Base-by-base conservation (phyloP, 2,797 vertebrate species). In the Florisuga fusca region DNA sequence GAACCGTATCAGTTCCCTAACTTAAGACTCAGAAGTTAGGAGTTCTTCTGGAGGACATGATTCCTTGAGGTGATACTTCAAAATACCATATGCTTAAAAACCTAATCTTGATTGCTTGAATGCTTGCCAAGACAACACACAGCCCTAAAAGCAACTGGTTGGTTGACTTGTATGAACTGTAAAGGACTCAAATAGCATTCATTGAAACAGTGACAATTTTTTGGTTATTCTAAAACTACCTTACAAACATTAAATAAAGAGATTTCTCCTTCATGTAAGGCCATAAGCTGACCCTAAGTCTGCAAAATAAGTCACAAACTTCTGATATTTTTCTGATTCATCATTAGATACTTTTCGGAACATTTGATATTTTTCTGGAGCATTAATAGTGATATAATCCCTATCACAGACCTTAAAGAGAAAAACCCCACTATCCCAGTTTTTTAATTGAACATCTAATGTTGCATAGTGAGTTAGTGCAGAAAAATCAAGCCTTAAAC, bases 361-460 rank as follows among this genome's bases (percentile, higher is more conserved):
- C 19, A 87, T 33, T 14, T 54, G 41, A 92, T 87, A 87, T 53
- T 95, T 86, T 93, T 90, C 71, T 90, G 68, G 94, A 84, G 75
- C 67, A 94, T 82, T 93, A 88, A 88, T 91, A 80, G 77, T 71
- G 72, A 87, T 11, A 57, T 33, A 55, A 94, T 94, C 58, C 23
- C 26, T 67, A 67, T 63, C 12, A 59, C 48, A 90, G 53, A 79
- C 67, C 84, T 91, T 74, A 62, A 90, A 92, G 73, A 75, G 61
- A 50, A 54, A 85, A 25, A 6, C 21, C 29, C 31, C 38, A 46
- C 43, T 51, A 64, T 74, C 79, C 73, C 41, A 75, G 61, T 59
- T 89, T 80, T 78, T 5, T 76, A 76, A 84, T 0, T 25, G 69
- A 92, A 63, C 19, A 54, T 53, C 33, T 59, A 51, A 59, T 53